phyloP scores from a whole-genome alignment of 2,113 vertebrate species.

The Prunella fulvescens region DNA sequence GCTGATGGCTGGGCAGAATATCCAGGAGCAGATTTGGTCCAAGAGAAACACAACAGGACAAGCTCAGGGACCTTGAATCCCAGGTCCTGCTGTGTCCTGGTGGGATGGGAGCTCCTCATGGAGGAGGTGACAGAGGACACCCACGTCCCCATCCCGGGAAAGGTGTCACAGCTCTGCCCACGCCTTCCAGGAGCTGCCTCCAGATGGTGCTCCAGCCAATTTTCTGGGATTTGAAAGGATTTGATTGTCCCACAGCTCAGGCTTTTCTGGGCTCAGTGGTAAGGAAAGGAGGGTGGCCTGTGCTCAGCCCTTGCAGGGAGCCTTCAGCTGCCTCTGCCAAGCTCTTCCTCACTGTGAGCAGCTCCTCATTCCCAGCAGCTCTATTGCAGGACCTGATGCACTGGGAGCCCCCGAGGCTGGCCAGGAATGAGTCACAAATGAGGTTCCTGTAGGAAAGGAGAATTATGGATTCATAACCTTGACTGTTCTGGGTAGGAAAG shows the following conservation, averaged over 20 bases:
- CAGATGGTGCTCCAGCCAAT: conserved; percentile 20
- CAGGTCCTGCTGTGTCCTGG: neutral
- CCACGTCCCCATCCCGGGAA: fast-evolving
- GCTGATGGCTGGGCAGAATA: fast-evolving
- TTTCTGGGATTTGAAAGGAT: neutral
- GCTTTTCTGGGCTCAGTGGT: neutral
- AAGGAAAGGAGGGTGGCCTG: fast-evolving
- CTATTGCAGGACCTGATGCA: too few species aligned
- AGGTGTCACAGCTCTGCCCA: fast-evolving
- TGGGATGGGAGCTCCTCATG: neutral
- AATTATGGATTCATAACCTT: neutral
- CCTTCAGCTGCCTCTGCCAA: neutral
- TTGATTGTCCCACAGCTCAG: fast-evolving
- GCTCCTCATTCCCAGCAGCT: neutral
- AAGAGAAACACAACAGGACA: neutral
- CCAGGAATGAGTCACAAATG: neutral
- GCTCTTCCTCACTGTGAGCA: neutral
- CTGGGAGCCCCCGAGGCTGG: neutral
- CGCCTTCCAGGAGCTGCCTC: neutral
- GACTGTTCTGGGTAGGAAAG: neutral
- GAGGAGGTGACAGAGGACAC: neutral
- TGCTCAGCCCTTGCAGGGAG: neutral
- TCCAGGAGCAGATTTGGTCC: neutral
- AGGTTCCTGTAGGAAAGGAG: neutral
- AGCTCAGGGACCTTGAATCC: fast-evolving